Evolutionary conservation across 2,888 invertebrate genomes (phyloP), one percentile per base, ranked within the genome.

Genomic region (Cantharis nigra): DNA sequence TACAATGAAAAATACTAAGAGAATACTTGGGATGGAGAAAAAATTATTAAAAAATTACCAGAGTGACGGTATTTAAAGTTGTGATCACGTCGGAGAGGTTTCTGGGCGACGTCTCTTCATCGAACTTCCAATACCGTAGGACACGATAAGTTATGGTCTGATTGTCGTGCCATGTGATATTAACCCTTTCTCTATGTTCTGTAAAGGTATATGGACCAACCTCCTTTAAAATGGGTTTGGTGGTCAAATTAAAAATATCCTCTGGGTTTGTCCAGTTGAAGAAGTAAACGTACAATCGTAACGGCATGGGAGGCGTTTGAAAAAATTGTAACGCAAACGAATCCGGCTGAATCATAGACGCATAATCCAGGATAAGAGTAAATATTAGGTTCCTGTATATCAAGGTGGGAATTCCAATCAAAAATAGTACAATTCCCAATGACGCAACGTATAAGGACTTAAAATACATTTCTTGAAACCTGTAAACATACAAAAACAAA

Each of bases 191-290:
- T 3, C 92, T 91, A 13, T 90, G 88, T 86, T 96, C 95, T 0
- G 89, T 91, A 85, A 90, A 94, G 0, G 91, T 89, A 86, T 93
- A 93, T 0, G 94, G 94, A 13, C 94, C 94, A 70, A 91, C 83
- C 84, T 91, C 87, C 74, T 89, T 85, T 23, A 93, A 88, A 67
- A 88, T 89, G 0, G 92, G 92, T 80, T 92, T 93, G 1, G 86
- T 87, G 9, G 88, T 89, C 0, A 63, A 63, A 23, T 91, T 91
- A 2, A 91, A 90, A 49, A 92, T 91, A 71, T 92, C 91, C 11
- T 93, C 90, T 0, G 94, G 91, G 87, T 95, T 95, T 3, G 95
- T 95, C 95, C 95, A 95, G 87, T 95, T 95, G 87, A 92, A 95
- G 81, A 95, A 90, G 85, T 92, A 94, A 76, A 95, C 89, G 82